Evolutionary conservation across 2,888 invertebrate species (phyloP).

Genomic region (Escarpia spicata): DNA sequence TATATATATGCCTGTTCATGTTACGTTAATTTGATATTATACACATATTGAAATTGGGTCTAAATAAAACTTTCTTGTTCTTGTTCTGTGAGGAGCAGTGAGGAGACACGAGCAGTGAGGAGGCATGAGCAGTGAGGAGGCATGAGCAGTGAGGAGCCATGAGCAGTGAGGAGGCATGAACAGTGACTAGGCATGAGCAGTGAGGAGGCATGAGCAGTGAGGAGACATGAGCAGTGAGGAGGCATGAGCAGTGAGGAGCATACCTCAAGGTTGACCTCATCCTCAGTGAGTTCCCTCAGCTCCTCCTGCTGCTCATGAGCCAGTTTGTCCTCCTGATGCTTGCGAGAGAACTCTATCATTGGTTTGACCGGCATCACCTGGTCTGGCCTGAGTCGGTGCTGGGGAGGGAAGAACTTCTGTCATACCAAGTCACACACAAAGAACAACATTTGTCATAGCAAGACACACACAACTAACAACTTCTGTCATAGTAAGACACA

Average conservation of each 20-base stretch:
- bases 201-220: no score
- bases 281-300: slow-evolving; percentile 56
- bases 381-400: slow-evolving; percentile 60
- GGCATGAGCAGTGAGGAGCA: slow-evolving; percentile 13
- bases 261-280: slow-evolving; percentile 62
- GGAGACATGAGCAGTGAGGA: no score
- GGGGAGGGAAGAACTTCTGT: slow-evolving; percentile 17
- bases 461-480: background rate
- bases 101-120: no score
- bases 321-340: slow-evolving; percentile 60
- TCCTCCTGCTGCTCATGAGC: slow-evolving; percentile 57
- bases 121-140: no score
- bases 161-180: no score
- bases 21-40: no score
- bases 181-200: no score
- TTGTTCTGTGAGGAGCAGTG: no score
- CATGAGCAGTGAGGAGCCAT: no score
- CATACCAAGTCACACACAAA: background rate
- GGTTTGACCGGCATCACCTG: slow-evolving; percentile 60
- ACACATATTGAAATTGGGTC: no score
- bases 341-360: slow-evolving; percentile 63
- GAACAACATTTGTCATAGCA: background rate
- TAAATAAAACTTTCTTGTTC: no score
- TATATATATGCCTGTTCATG: no score
- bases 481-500: background rate